Percentiles rank a stretch among this genome's conserved stretches.
Evolutionary conservation across 2,797 vertebrate species (phyloP).

Genomic region (Heliangelus exortis): DNA sequence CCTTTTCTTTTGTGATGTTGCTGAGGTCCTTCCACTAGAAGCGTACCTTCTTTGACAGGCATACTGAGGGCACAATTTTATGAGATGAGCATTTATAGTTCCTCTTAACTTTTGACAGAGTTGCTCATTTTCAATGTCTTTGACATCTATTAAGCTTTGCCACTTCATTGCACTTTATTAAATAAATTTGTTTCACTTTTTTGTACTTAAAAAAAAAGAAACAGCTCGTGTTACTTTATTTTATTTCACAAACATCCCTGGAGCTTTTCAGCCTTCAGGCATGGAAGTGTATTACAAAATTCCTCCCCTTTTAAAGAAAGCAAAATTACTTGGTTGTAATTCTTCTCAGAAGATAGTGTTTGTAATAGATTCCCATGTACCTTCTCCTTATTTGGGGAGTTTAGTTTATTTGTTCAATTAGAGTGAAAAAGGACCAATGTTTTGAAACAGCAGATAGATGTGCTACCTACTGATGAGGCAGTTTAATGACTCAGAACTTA

Average conservation of each 20-base stretch:
- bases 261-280: conserved; percentile 58
- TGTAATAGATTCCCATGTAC: background rate
- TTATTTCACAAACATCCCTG: conserved; percentile 50
- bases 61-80: background rate
- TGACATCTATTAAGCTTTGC: conserved; percentile 10
- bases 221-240: conserved; percentile 31
- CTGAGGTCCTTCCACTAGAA: background rate
- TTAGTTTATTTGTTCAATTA: background rate
- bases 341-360: conserved; percentile 46
- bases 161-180: background rate
- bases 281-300: conserved; percentile 54
- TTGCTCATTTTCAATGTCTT: background rate
- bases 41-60: background rate
- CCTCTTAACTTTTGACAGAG: background rate
- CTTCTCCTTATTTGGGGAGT: conserved; percentile 13
- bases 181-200: background rate
- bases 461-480: conserved; percentile 12
- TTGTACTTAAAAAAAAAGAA: conserved; percentile 18
- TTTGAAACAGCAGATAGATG: conserved; percentile 26
- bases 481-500: conserved; percentile 63
- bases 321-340: conserved; percentile 50
- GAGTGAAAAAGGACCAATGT: background rate
- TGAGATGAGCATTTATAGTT: background rate
- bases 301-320: conserved; percentile 46
- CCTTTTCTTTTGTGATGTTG: background rate